Conservation (phyloP, 2,113 vertebrate genomes). For the Calidris pugnax region DNA sequence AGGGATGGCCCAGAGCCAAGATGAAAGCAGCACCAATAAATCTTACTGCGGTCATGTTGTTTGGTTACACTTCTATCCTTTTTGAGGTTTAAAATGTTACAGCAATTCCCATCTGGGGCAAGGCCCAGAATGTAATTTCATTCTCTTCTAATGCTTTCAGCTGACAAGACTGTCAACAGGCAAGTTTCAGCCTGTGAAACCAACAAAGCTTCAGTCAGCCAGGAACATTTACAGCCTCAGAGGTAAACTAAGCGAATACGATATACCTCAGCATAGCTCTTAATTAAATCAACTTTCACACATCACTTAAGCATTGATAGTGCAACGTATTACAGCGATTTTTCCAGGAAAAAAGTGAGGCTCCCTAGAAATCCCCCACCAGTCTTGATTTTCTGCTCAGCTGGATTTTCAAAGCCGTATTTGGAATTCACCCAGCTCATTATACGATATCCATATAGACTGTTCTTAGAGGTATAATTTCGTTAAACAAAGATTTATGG, state of each 20-base stretch:
- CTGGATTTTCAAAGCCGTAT: not conserved
- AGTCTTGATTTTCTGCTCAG: not conserved
- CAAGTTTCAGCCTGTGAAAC: not conserved
- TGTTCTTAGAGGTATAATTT: not conserved
- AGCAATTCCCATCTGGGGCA: constrained; percentile 29
- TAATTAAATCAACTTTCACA: not conserved
- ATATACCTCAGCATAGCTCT: not conserved
- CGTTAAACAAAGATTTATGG: not conserved
- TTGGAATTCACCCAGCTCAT: not conserved
- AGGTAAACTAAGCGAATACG: not conserved
- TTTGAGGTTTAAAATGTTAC: constrained; percentile 7
- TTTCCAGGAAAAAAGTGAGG: not conserved
- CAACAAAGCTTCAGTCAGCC: not conserved
- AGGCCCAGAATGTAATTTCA: constrained; percentile 19
- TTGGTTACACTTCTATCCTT: not conserved
- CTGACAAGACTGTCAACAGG: not conserved
- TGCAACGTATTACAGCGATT: not conserved
- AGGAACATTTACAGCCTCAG: not conserved
- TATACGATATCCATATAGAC: not conserved
- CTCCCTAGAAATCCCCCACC: not conserved
- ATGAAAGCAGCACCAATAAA: constrained; percentile 44
- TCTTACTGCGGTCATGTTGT: not conserved
- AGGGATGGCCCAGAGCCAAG: constrained; percentile 36
- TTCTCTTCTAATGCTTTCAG: not conserved
- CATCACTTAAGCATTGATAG: not conserved